These are phyloP conservation scores for Scaptomyza pallida DNA, from an alignment of 1,140 invertebrate genomes.

Conservation along the genomic window DNA sequence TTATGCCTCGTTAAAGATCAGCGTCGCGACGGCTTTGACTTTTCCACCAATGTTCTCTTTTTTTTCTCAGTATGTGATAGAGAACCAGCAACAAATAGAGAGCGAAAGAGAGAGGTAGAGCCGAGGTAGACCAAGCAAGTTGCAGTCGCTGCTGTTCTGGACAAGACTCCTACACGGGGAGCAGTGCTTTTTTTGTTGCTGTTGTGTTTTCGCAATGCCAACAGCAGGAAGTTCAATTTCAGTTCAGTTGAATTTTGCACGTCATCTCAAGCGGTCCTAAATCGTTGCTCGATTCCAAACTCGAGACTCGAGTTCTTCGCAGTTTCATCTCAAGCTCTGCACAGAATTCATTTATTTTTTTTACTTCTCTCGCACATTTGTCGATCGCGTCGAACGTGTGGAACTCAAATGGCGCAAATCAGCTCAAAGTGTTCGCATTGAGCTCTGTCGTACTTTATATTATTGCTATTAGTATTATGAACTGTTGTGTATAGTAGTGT, in stretches of 20 bases:
- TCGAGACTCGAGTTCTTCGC: slow-evolving; percentile 30
- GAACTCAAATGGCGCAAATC: slow-evolving; percentile 48
- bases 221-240: slow-evolving; percentile 78
- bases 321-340: slow-evolving; percentile 30
- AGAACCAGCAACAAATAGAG: slow-evolving; percentile 1
- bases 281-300: slow-evolving; percentile 45
- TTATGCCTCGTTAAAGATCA: slow-evolving; percentile 72
- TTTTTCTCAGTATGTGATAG: slow-evolving; percentile 5
- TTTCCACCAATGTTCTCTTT: slow-evolving; percentile 38
- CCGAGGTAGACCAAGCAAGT: slow-evolving; percentile 61
- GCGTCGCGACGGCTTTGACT: slow-evolving; percentile 29
- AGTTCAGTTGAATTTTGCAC: slow-evolving; percentile 82
- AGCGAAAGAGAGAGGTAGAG: slow-evolving; percentile 2
- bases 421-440: slow-evolving; percentile 4
- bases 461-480: slow-evolving; percentile 48
- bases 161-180: slow-evolving; percentile 73
- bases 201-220: slow-evolving; percentile 51
- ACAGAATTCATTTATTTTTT: slow-evolving; percentile 19
- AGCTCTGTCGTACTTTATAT: neutral
- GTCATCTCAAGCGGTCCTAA: slow-evolving; percentile 78
- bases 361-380: neutral
- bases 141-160: slow-evolving; percentile 63
- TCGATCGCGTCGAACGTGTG: slow-evolving; percentile 30
- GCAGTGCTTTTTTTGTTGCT: slow-evolving; percentile 28
- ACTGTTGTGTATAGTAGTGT: slow-evolving; percentile 66